Percentiles rank a stretch among this genome's conserved stretches.
These are phyloP conservation scores for Lophius americanus DNA, from an alignment of 2,797 vertebrate genomes.

Conservation along the genomic window DNA sequence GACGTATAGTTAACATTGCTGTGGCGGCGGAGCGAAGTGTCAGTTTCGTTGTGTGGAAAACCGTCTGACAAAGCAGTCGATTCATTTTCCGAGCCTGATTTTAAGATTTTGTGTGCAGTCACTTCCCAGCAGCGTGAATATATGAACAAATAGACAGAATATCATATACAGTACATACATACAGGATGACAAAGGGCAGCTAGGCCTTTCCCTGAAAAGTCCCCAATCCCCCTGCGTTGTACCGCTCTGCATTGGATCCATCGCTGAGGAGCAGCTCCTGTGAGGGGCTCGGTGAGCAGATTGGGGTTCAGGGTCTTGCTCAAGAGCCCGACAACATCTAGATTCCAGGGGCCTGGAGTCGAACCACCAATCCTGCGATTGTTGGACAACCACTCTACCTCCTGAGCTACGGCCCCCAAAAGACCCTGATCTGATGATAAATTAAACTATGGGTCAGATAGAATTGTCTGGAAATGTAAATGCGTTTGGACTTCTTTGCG, in stretches of 20 bases:
- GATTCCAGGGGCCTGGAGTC: too few relatives aligned
- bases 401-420: neutral
- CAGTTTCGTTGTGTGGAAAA: slow-evolving; percentile 38
- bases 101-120: slow-evolving; percentile 11
- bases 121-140: slow-evolving; percentile 18
- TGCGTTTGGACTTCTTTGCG: neutral
- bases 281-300: too few relatives aligned
- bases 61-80: slow-evolving; percentile 27
- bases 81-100: slow-evolving; percentile 35
- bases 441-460: neutral
- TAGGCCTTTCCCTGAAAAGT: too few relatives aligned
- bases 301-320: too few relatives aligned
- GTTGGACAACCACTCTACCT: too few relatives aligned
- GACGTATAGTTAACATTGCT: slow-evolving; percentile 21
- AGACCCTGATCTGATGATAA: slow-evolving; percentile 9
- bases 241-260: too few relatives aligned
- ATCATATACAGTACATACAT: too few relatives aligned
- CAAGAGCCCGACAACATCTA: too few relatives aligned
- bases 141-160: slow-evolving; percentile 18
- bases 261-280: too few relatives aligned
- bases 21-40: slow-evolving; percentile 44
- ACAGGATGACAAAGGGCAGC: too few relatives aligned
- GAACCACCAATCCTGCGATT: too few relatives aligned
- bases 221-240: too few relatives aligned
- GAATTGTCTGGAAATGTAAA: neutral